Evolutionary conservation across 30 jellyfish, hydroid and myxozoan genomes (phyloP).

Genomic region (Clytia hemisphaerica): DNA sequence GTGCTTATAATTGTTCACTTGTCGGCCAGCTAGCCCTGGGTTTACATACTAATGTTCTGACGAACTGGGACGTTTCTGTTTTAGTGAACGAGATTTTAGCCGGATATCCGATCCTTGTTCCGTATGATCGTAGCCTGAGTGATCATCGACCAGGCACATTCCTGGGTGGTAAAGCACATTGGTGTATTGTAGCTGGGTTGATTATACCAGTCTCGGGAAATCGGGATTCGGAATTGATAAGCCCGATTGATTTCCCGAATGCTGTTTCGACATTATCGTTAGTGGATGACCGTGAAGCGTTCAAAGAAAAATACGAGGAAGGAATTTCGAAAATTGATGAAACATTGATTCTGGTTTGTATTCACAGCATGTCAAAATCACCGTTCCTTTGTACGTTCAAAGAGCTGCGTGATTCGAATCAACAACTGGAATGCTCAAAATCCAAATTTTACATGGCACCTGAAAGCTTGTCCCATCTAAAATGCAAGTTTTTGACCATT

Average conservation of each 20-base stretch:
- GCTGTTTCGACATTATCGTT: background rate
- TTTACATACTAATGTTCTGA: background rate
- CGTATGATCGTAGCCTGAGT: slow-evolving; percentile 30
- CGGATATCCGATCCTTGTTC: slow-evolving; percentile 28
- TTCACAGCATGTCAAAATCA: slow-evolving; percentile 21
- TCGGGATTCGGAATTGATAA: background rate
- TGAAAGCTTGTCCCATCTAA: slow-evolving; percentile 6
- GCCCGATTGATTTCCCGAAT: background rate
- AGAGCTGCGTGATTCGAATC: slow-evolving; percentile 14
- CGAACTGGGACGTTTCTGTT: background rate
- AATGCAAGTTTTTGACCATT: slow-evolving; percentile 7
- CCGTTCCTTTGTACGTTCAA: slow-evolving; percentile 28
- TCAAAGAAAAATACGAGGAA: background rate
- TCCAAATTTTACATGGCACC: slow-evolving; percentile 10
- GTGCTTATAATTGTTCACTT: slow-evolving; percentile 28
- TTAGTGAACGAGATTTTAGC: background rate
- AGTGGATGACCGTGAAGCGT: background rate
- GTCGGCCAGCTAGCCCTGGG: background rate
- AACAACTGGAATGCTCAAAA: background rate
- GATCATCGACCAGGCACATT: slow-evolving; percentile 26
- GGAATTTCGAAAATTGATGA: background rate
- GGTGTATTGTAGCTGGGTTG: slow-evolving; percentile 34
- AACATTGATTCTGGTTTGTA: slow-evolving; percentile 10
- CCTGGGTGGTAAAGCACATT: slow-evolving; percentile 31
- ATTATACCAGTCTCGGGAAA: background rate